Conservation (phyloP, 2,888 invertebrate genomes). For the Acronicta psi region DNA sequence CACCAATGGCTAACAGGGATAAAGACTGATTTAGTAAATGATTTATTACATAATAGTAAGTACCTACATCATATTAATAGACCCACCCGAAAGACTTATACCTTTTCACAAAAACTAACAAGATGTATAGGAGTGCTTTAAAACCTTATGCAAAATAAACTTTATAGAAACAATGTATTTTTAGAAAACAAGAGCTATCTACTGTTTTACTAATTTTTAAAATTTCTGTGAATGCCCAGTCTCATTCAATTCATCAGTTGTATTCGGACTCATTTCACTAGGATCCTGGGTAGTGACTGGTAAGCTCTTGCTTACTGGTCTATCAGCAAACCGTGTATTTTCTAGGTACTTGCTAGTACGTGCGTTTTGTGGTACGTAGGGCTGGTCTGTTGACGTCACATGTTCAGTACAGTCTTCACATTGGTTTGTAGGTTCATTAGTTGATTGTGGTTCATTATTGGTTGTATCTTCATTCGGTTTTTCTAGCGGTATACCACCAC, state of each 20-base stretch:
- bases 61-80: no score
- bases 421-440: background rate
- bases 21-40: no score
- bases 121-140: no score
- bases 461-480: background rate
- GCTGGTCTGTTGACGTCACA: background rate
- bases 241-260: background rate
- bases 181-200: no score
- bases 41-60: no score
- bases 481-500: background rate
- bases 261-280: background rate
- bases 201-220: no score
- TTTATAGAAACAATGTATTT: no score
- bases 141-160: no score
- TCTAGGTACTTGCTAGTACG: background rate
- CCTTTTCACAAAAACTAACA: no score
- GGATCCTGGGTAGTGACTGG: background rate
- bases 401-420: conserved; percentile 16
- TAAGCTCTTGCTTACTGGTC: background rate
- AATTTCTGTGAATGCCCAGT: no score
- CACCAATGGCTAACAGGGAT: no score
- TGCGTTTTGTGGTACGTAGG: conserved; percentile 1
- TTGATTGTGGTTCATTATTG: background rate
- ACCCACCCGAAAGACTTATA: no score
- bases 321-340: background rate